These are phyloP conservation scores for Boloria selene DNA, from an alignment of 2,888 invertebrate species.

Conservation along the genomic window DNA sequence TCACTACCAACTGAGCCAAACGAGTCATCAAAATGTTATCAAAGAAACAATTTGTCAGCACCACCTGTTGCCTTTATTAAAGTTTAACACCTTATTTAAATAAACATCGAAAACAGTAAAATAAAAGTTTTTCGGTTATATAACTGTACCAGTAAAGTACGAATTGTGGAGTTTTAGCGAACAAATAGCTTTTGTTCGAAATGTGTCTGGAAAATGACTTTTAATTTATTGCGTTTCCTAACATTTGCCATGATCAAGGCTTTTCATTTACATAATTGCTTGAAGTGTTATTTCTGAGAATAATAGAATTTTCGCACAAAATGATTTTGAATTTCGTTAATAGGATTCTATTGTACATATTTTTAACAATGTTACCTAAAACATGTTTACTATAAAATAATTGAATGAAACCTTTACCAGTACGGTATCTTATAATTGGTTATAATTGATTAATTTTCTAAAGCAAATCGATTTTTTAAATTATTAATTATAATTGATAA, in stretches of 20 bases:
- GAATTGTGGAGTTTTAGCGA: slow-evolving; percentile 1
- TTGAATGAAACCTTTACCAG: too few species aligned
- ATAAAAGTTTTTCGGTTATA: slow-evolving; percentile 15
- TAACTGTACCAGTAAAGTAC: slow-evolving; percentile 12
- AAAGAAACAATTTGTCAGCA: slow-evolving; percentile 17
- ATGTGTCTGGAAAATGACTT: slow-evolving; percentile 12
- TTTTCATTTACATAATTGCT: slow-evolving; percentile 18
- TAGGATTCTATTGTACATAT: too few species aligned
- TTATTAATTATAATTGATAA: too few species aligned
- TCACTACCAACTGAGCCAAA: too few species aligned
- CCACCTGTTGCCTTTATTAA: slow-evolving; percentile 29
- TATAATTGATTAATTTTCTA: too few species aligned
- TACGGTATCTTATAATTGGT: too few species aligned
- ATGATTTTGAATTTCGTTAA: background rate
- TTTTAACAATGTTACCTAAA: too few species aligned
- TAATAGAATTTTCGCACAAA: slow-evolving; percentile 2
- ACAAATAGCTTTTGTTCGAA: slow-evolving; percentile 23
- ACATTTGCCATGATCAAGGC: slow-evolving; percentile 9
- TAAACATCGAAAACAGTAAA: slow-evolving; percentile 16
- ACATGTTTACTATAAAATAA: too few species aligned
- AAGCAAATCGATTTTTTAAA: too few species aligned
- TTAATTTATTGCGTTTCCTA: slow-evolving; percentile 18
- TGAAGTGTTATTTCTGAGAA: slow-evolving; percentile 7
- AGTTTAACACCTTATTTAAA: slow-evolving; percentile 14
- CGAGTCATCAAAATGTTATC: too few species aligned